Evolutionary conservation across 2,113 vertebrate genomes (phyloP).

Genomic region (Ciconia maguari): DNA sequence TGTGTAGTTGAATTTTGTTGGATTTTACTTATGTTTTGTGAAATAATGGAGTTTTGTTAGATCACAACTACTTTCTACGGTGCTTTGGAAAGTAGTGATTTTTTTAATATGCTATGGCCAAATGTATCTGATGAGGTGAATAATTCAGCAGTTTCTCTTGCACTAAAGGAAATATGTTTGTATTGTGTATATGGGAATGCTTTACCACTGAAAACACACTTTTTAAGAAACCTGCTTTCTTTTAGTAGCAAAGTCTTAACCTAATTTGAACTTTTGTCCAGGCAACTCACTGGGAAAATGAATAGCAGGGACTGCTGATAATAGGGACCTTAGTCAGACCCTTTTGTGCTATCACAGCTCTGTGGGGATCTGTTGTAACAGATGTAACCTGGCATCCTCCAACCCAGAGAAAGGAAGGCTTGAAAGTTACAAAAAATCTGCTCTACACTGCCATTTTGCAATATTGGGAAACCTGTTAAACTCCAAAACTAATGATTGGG

Average conservation of each 20-base stretch:
- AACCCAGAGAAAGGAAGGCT: background rate
- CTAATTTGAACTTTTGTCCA: background rate
- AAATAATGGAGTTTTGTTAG: background rate
- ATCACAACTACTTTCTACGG: background rate
- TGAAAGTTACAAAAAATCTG: background rate
- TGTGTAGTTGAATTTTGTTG: background rate
- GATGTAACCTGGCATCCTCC: background rate
- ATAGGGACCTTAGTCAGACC: background rate
- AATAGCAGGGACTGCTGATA: background rate
- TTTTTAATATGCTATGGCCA: background rate
- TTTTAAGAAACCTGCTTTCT: background rate
- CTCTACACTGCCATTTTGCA: background rate
- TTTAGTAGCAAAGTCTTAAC: background rate
- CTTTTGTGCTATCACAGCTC: background rate
- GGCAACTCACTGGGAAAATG: background rate
- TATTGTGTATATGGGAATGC: background rate
- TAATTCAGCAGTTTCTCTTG: background rate
- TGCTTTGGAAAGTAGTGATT: background rate
- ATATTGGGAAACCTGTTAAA: background rate
- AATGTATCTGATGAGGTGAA: background rate
- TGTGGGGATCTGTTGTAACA: background rate
- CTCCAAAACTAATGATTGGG: background rate
- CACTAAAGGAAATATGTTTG: background rate
- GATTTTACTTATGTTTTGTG: background rate
- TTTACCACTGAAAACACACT: background rate